Evolutionary conservation across 2,113 vertebrate genomes (phyloP), one percentile per base, ranked within the genome.

Genomic region (Phaethon lepturus): DNA sequence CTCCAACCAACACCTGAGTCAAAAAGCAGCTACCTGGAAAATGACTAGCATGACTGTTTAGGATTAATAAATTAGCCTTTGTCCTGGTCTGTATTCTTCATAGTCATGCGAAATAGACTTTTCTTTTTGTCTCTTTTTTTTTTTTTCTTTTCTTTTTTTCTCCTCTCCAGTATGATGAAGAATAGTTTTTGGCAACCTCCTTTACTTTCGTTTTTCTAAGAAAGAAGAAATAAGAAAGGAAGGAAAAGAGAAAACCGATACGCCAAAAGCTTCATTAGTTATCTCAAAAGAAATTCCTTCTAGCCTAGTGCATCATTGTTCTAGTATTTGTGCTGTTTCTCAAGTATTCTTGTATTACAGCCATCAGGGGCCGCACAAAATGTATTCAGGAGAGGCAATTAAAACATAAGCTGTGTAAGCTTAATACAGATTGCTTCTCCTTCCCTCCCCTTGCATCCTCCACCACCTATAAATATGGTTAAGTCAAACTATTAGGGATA

Each of bases 201-300:
- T 80, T 90, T 87, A 63, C 35, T 87, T 59, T 60, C 83, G 92
- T 97, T 95, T 96, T 86, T 22, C 3, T 50, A 90, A 90, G 91
- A 97, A 97, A 76, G 86, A 95, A 97, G 35, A 86, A 91, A 92
- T 26, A 63, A 94, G 63, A 94, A 97, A 96, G 82, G 76, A 95
- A 76, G 79, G 76, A 88, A 93, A 86, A 64, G n/a, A 81, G 91
- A 95, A 93, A 95, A 92, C 29, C 5, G 4, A 90, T 91, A 75
- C 55, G 60, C 75, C 60, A 81, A 96, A 96, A 81, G 55, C 31
- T 92, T 73, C 22, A 64, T 74, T 89, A 93, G 63, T 80, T 87
- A 84, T 80, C 79, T 88, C 86, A 75, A 96, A 97, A 89, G 86
- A 94, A 97, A 96, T 50, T 81, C 74, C 8, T 83, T 75, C 74